Evolutionary conservation across 2,113 vertebrate genomes (phyloP).

Genomic region (Seriola dumerili): DNA sequence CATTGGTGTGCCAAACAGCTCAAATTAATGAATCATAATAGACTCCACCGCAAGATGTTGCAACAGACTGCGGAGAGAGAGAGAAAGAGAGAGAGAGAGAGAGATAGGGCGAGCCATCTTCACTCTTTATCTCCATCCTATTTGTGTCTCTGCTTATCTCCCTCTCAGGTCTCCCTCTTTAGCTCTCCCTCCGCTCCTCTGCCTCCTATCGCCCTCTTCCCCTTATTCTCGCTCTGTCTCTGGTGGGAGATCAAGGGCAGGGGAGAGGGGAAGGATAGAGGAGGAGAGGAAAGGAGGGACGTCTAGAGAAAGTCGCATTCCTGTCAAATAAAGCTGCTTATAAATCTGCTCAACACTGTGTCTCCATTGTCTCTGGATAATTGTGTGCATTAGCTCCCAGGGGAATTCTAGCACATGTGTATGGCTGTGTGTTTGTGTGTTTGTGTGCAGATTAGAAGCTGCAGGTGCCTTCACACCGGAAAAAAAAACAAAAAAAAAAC

Average conservation of each 20-base stretch:
- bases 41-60: conserved; percentile 35
- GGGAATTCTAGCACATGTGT: neutral
- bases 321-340: conserved; percentile 34
- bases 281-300: neutral
- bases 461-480: conserved; percentile 31
- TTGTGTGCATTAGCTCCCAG: conserved; percentile 27
- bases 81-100: neutral
- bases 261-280: conserved; percentile 5
- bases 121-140: conserved; percentile 25
- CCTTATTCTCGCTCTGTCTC: conserved; percentile 13
- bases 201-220: neutral
- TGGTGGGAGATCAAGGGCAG: neutral
- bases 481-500: neutral
- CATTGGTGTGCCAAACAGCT: conserved; percentile 36
- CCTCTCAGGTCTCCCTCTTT: neutral
- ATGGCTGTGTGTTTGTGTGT: conserved; percentile 9
- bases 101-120: neutral
- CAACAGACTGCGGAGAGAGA: conserved; percentile 22
- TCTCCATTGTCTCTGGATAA: conserved; percentile 46
- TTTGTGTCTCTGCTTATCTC: conserved; percentile 18
- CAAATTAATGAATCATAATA: conserved; percentile 60
- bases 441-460: conserved; percentile 29
- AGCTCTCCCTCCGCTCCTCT: neutral
- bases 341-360: conserved; percentile 38
- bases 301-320: conserved; percentile 11